Evolutionary conservation across 2,797 vertebrate species (phyloP).

Genomic region (Micropoecilia bifurca): DNA sequence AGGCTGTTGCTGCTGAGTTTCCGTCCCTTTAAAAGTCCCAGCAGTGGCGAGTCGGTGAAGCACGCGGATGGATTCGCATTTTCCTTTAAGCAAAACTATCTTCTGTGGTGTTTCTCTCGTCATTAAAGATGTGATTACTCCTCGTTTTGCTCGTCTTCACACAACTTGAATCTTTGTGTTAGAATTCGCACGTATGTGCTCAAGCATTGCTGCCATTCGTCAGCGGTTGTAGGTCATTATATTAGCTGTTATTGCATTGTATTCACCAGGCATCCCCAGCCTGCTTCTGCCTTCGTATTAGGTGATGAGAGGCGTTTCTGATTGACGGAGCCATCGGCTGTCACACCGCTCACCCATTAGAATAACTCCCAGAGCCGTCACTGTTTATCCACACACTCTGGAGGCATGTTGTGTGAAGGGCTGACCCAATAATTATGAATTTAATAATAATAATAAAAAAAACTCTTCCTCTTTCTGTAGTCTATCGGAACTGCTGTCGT

Average conservation of each 20-base stretch:
- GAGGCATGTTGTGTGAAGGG: constrained; percentile 31
- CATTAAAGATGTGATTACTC: constrained; percentile 55
- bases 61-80: constrained; percentile 51
- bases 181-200: constrained; percentile 17
- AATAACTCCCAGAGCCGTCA: constrained; percentile 62
- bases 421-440: constrained; percentile 67
- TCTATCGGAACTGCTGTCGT: constrained; percentile 65
- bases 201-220: constrained; percentile 37
- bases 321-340: constrained; percentile 78
- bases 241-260: constrained; percentile 52
- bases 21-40: constrained; percentile 63
- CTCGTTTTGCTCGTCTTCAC: constrained; percentile 47
- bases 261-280: constrained; percentile 70
- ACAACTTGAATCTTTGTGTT: constrained; percentile 44
- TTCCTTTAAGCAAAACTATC: constrained; percentile 57
- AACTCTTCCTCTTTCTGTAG: constrained; percentile 38
- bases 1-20: constrained; percentile 59
- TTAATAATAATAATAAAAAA: constrained; percentile 48
- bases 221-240: constrained; percentile 68
- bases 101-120: constrained; percentile 60
- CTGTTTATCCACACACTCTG: constrained; percentile 45
- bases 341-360: constrained; percentile 72
- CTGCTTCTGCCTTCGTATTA: constrained; percentile 75
- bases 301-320: constrained; percentile 74
- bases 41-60: constrained; percentile 57